These are phyloP conservation scores for Odobenus rosmarus DNA, from an alignment of 2,113 vertebrate species.

Conservation along the genomic window DNA sequence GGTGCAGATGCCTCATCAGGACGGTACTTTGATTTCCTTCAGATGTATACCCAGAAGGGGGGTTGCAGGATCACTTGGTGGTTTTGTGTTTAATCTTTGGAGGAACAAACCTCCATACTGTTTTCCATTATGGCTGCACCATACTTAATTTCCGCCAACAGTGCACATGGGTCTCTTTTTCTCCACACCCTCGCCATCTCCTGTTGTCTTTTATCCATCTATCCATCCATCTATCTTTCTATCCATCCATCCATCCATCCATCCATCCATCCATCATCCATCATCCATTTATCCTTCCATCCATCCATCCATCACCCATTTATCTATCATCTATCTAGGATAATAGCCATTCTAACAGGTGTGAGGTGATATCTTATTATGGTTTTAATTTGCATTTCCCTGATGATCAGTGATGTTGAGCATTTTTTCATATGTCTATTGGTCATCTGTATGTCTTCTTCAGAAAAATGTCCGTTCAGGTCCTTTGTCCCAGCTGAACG, in stretches of 20 bases:
- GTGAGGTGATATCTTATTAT: fast-evolving
- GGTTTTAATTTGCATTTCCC: neutral
- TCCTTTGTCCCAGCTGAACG: neutral
- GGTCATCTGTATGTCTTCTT: neutral
- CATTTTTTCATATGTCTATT: neutral
- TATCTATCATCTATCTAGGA: neutral
- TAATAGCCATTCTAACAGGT: neutral
- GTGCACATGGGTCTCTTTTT: too few relatives aligned
- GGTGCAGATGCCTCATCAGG: fast-evolving
- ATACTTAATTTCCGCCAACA: fast-evolving
- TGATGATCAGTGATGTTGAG: neutral
- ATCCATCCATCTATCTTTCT: neutral
- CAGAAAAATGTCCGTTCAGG: neutral
- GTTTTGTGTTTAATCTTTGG: neutral
- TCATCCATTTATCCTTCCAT: neutral
- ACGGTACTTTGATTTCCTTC: neutral
- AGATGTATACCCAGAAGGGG: neutral
- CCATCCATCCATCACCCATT: neutral
- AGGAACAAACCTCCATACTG: neutral
- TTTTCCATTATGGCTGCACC: neutral
- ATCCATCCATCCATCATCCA: too few relatives aligned
- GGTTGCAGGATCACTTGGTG: fast-evolving
- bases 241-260: neutral
- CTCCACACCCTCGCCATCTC: neutral
- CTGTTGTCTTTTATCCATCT: neutral